Conservation (phyloP, 2,888 invertebrate genomes). For the Hipparchia sbordonii region DNA sequence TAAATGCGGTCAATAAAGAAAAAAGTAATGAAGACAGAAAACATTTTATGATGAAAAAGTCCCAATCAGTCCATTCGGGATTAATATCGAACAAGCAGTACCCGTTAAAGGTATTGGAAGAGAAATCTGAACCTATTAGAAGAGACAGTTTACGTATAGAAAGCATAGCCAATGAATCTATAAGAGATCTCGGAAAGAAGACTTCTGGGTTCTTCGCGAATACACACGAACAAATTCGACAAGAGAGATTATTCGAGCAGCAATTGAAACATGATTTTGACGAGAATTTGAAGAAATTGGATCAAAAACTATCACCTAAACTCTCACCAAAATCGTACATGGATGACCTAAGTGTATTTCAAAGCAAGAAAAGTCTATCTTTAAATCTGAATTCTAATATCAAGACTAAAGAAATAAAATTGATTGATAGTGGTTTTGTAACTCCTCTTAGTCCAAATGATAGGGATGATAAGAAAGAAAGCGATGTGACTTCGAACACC, state of each 20-base stretch:
- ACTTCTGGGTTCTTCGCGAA: slow-evolving; percentile 84
- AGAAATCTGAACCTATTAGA: slow-evolving; percentile 70
- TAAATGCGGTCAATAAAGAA: slow-evolving; percentile 50
- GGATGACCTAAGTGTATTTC: slow-evolving; percentile 65
- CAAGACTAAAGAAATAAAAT: slow-evolving; percentile 45
- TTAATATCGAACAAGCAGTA: slow-evolving; percentile 64
- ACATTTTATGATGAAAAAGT: slow-evolving; percentile 72
- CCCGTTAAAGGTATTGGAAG: slow-evolving; percentile 79
- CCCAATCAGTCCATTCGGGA: slow-evolving; percentile 74
- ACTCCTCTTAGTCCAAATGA: slow-evolving; percentile 84
- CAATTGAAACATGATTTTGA: slow-evolving; percentile 77
- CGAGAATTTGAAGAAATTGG: slow-evolving; percentile 66
- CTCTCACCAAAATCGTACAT: slow-evolving; percentile 51
- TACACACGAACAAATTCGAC: slow-evolving; percentile 86
- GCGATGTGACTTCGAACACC: slow-evolving; percentile 65
- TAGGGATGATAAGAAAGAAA: slow-evolving; percentile 63
- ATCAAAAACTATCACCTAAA: slow-evolving; percentile 56
- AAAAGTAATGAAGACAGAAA: slow-evolving; percentile 54
- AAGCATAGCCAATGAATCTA: slow-evolving; percentile 66
- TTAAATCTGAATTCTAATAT: slow-evolving; percentile 62
- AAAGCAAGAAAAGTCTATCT: slow-evolving; percentile 66
- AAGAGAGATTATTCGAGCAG: slow-evolving; percentile 81
- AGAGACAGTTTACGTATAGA: slow-evolving; percentile 65
- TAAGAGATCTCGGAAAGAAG: slow-evolving; percentile 60
- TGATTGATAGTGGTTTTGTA: slow-evolving; percentile 84